phyloP scores from a whole-genome alignment of 2,113 vertebrate species.

The Rhinoderma darwinii region DNA sequence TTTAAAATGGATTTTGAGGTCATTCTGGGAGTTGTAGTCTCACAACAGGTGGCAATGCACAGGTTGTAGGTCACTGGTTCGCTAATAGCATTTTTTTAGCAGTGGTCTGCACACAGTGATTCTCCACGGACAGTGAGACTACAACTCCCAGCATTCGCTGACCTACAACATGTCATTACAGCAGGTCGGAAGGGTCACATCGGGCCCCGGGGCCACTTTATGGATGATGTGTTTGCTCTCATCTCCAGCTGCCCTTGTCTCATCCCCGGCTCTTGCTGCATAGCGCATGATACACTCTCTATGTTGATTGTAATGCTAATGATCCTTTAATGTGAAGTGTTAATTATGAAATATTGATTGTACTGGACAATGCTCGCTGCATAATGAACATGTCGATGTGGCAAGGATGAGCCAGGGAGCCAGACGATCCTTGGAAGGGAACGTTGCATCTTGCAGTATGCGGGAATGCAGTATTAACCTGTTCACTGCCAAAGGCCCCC shows the following conservation, averaged over 20 bases:
- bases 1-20: no score
- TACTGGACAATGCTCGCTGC: conserved; percentile 46
- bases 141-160: neutral
- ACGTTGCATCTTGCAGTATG: neutral
- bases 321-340: conserved; percentile 58
- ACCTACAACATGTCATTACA: no score
- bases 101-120: no score
- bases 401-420: conserved; percentile 6
- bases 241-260: neutral
- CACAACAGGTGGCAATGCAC: no score
- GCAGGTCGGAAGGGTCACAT: neutral
- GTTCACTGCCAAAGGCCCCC: neutral
- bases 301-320: conserved; percentile 24
- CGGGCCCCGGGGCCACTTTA: neutral
- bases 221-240: no score
- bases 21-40: no score
- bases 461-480: conserved; percentile 30
- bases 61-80: no score
- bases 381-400: conserved; percentile 45
- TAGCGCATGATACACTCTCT: neutral
- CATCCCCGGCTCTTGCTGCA: neutral
- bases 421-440: conserved; percentile 27
- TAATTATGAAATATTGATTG: conserved; percentile 59
- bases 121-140: neutral
- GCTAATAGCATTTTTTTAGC: no score